phyloP scores from a whole-genome alignment of 1,140 invertebrate species.

The Orius insidiosus region DNA sequence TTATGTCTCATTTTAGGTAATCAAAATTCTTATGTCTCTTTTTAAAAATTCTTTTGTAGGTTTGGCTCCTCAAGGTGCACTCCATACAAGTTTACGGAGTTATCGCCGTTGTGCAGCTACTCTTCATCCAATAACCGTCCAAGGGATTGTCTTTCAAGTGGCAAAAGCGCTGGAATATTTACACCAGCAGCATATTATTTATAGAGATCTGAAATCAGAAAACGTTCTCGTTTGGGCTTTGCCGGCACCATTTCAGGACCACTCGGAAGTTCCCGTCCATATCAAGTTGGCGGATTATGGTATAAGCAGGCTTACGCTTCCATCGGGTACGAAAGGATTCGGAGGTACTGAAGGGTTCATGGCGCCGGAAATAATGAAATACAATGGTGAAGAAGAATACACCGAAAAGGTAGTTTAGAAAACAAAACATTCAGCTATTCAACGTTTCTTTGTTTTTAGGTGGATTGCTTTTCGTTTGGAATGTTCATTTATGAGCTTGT shows the following conservation, averaged over 20 bases:
- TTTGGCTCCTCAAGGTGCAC: conserved; percentile 77
- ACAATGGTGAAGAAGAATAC: conserved; percentile 97
- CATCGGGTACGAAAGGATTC: conserved; percentile 90
- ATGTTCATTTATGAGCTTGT: conserved; percentile 97
- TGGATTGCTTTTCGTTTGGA: conserved; percentile 98
- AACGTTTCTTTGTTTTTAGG: conserved; percentile 32
- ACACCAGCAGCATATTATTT: conserved; percentile 86
- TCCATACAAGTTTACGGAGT: conserved; percentile 63
- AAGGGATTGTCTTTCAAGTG: conserved; percentile 74
- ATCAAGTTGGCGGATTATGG: conserved; percentile 94
- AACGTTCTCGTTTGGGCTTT: conserved; percentile 95
- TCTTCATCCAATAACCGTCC: conserved; percentile 61
- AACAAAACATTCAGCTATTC: background rate
- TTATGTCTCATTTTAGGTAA: conserved; percentile 31
- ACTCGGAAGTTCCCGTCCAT: conserved; percentile 49
- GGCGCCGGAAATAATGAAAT: conserved; percentile 95
- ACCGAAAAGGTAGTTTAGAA: conserved; percentile 68
- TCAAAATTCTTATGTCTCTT: background rate
- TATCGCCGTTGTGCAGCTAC: conserved; percentile 68
- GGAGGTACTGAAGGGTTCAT: conserved; percentile 96
- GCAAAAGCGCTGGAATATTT: conserved; percentile 91
- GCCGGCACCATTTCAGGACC: conserved; percentile 51
- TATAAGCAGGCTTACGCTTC: conserved; percentile 73
- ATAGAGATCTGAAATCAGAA: conserved; percentile 92
- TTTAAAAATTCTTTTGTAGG: background rate